phyloP scores from a whole-genome alignment of 2,797 vertebrate genomes.

The Gymnoscopelus braueri region DNA sequence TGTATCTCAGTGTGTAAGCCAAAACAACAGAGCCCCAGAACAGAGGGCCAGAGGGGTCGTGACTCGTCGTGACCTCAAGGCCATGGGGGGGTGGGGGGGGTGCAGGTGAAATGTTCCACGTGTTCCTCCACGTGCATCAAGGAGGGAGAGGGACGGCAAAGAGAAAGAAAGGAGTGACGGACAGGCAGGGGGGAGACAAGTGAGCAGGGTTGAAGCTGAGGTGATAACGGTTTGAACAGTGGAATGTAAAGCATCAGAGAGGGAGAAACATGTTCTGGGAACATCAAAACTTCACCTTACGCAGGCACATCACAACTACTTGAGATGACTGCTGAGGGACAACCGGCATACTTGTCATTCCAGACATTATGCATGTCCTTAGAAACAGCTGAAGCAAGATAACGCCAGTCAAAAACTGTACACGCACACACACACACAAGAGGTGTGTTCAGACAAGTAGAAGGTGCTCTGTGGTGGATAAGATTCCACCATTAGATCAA shows the following conservation, averaged over 20 bases:
- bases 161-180: background rate
- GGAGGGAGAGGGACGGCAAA: background rate
- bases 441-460: no score
- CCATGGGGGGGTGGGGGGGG: background rate
- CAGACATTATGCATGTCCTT: constrained; percentile 17
- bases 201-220: constrained; percentile 11
- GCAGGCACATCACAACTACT: constrained; percentile 35
- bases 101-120: background rate
- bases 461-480: no score
- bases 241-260: constrained; percentile 20
- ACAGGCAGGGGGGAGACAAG: constrained; percentile 6
- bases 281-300: constrained; percentile 16
- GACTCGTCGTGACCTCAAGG: no score
- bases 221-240: constrained; percentile 17
- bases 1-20: no score
- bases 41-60: background rate
- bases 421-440: background rate
- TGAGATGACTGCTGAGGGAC: constrained; percentile 26
- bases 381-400: background rate
- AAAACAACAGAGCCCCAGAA: background rate
- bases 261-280: constrained; percentile 10
- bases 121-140: no score
- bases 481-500: no score
- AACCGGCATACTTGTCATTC: constrained; percentile 47
- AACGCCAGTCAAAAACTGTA: background rate